Conservation (phyloP, 2,113 vertebrate genomes). For the Anarhynchus alexandrinus region DNA sequence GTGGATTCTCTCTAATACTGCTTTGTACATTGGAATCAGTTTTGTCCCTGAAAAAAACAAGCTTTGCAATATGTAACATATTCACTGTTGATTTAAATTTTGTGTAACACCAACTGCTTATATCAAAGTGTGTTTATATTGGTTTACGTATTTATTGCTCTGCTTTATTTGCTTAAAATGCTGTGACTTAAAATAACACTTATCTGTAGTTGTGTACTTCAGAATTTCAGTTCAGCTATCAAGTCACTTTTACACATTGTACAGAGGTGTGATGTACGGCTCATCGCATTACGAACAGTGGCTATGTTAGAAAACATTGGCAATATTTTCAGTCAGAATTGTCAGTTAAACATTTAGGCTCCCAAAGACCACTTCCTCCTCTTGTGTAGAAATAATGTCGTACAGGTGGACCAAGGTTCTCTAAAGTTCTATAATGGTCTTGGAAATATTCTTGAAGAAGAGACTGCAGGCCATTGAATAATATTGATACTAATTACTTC, state of each 20-base stretch:
- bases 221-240: neutral
- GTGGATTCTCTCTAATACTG: neutral
- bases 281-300: accelerated
- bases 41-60: neutral
- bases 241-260: neutral
- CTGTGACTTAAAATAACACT: neutral
- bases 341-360: neutral
- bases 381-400: neutral
- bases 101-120: neutral
- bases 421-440: neutral
- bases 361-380: neutral
- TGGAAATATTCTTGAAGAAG: neutral
- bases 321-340: neutral
- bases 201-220: neutral
- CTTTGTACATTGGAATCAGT: neutral
- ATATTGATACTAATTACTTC: neutral
- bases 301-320: neutral
- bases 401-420: neutral
- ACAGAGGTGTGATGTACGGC: neutral
- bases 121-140: neutral
- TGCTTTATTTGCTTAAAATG: neutral
- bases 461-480: neutral
- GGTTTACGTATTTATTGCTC: neutral
- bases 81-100: neutral
- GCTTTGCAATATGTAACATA: neutral